phyloP scores from a whole-genome alignment of 2,113 vertebrate species.

The western clawed frog (Xenopus tropicalis) region DNA sequence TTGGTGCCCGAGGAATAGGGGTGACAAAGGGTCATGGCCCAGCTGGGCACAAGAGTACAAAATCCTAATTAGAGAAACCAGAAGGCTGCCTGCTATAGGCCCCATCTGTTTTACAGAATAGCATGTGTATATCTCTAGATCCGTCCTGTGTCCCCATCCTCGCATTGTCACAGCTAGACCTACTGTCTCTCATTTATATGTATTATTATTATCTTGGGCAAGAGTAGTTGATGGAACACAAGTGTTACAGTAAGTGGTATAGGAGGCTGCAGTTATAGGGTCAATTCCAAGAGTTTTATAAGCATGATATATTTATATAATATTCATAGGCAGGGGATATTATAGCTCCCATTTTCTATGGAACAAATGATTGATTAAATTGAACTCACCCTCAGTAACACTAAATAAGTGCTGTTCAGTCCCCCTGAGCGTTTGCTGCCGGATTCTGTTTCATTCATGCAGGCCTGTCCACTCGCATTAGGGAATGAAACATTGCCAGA shows the following conservation, averaged over 20 bases:
- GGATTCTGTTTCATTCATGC: not conserved
- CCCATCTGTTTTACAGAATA: not conserved
- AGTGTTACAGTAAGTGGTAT: not conserved
- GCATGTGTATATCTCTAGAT: not conserved
- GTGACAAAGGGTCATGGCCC: slow-evolving; percentile 25
- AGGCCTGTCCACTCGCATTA: not conserved
- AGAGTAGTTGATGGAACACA: not conserved
- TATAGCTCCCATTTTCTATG: not conserved
- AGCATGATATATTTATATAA: not conserved
- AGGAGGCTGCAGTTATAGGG: not conserved
- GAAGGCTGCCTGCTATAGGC: not conserved
- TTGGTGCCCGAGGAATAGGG: slow-evolving; percentile 33
- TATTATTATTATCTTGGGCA: not conserved
- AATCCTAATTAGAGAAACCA: not conserved
- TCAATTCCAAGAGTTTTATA: not conserved
- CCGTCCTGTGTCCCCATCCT: not conserved
- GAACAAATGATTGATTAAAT: not conserved
- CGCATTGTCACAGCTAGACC: not conserved
- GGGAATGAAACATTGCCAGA: not conserved
- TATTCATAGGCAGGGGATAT: not conserved
- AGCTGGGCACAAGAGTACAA: slow-evolving; percentile 25
- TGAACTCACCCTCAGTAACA: not conserved
- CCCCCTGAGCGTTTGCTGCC: not conserved
- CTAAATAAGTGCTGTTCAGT: not conserved
- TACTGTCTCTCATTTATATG: not conserved